phyloP scores from a whole-genome alignment of 2,888 invertebrate genomes.

The Agrypnus murinus region DNA sequence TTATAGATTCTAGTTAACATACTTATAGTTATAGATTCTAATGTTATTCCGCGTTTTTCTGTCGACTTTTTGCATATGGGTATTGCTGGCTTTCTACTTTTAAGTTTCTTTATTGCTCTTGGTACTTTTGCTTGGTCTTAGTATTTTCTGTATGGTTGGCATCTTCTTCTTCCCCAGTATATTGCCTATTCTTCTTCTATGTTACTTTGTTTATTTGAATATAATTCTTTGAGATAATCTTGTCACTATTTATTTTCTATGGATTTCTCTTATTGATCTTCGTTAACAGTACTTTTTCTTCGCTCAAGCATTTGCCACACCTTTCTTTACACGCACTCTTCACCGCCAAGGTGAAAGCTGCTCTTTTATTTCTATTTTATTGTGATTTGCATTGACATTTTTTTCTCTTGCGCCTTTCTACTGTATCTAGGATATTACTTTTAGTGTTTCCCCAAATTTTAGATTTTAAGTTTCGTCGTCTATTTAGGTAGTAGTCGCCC shows the following conservation, averaged over 20 bases:
- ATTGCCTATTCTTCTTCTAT: not conserved
- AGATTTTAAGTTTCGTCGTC: conserved; percentile 3
- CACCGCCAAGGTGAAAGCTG: not conserved
- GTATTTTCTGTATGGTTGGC: not conserved
- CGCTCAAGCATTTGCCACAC: conserved; percentile 12
- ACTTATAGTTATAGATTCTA: no score
- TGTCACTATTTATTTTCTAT: not conserved
- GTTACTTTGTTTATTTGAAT: not conserved
- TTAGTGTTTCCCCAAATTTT: not conserved
- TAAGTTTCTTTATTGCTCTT: not conserved
- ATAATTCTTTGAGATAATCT: not conserved
- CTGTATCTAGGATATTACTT: not conserved
- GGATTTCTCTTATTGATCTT: conserved; percentile 2
- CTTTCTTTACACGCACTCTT: not conserved
- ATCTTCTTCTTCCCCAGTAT: conserved; percentile 15
- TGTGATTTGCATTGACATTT: not conserved
- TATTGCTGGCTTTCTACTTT: conserved; percentile 7
- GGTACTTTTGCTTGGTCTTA: not conserved
- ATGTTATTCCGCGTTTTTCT: no score
- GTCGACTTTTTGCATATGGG: no score
- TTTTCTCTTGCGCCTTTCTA: not conserved
- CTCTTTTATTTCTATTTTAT: not conserved
- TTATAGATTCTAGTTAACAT: no score
- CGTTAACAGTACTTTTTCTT: conserved; percentile 11
- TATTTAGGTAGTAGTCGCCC: not conserved